phyloP scores from a whole-genome alignment of 2,888 invertebrate genomes.

The Therioaphis trifolii region DNA sequence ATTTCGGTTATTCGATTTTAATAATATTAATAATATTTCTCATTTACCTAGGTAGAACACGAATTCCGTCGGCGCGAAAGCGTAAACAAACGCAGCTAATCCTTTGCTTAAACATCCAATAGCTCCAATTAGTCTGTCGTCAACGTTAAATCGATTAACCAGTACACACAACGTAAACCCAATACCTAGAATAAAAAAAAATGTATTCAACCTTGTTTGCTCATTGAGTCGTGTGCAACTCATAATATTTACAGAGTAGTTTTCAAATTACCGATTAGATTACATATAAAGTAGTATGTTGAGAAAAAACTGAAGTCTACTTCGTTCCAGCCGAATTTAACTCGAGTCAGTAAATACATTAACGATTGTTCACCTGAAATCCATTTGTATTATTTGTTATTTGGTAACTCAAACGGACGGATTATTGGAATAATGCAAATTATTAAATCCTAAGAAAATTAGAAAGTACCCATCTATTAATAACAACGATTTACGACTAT shows the following conservation, averaged over 20 bases:
- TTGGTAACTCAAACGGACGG: too few relatives aligned
- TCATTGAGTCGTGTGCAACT: not conserved
- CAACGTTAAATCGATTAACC: conserved; percentile 82
- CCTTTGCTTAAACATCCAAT: conserved; percentile 88
- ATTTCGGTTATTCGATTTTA: too few relatives aligned
- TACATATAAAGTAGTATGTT: conserved; percentile 85
- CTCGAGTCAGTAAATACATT: conserved; percentile 84
- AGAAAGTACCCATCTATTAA: too few relatives aligned
- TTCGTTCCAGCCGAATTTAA: conserved; percentile 88
- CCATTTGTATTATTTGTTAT: not conserved
- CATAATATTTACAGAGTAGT: not conserved
- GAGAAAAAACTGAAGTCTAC: conserved; percentile 88
- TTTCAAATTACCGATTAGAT: conserved; percentile 78
- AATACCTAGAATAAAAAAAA: conserved; percentile 75
- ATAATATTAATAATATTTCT: too few relatives aligned
- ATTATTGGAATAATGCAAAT: too few relatives aligned
- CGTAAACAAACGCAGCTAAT: conserved; percentile 84
- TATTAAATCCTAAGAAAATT: too few relatives aligned
- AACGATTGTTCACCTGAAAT: conserved; percentile 81
- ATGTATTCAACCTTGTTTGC: not conserved
- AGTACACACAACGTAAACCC: conserved; percentile 84
- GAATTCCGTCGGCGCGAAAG: conserved; percentile 82
- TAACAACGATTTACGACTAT: too few relatives aligned
- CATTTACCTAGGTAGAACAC: conserved; percentile 82
- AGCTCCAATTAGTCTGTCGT: conserved; percentile 85